Percentiles rank a stretch among this genome's conserved stretches.
Conservation (phyloP, 1,140 invertebrate species). For the Aleiodes sp. region DNA sequence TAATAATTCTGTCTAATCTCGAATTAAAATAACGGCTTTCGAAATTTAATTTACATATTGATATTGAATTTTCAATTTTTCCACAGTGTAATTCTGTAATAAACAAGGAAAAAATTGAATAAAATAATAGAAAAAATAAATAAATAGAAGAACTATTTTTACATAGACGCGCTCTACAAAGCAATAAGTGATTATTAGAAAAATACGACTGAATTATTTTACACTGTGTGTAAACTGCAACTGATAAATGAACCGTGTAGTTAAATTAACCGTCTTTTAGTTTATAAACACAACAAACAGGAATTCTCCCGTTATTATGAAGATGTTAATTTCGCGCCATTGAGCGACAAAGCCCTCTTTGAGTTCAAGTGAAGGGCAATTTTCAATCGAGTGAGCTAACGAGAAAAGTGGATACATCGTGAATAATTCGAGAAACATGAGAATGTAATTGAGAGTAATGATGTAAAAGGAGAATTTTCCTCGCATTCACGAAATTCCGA, state of each 20-base stretch:
- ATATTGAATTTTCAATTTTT: too few relatives aligned
- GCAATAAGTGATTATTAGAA: background rate
- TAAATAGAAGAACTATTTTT: background rate
- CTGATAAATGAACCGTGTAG: conserved; percentile 44
- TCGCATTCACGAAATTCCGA: too few relatives aligned
- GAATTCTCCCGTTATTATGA: conserved; percentile 36
- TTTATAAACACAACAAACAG: conserved; percentile 44
- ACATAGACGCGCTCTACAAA: background rate
- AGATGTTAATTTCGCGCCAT: conserved; percentile 40
- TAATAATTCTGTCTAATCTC: too few relatives aligned
- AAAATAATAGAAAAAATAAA: background rate
- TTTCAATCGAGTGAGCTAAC: conserved; percentile 42
- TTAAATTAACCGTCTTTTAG: conserved; percentile 52
- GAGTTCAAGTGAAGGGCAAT: conserved; percentile 36
- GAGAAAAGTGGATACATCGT: background rate
- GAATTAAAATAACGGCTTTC: too few relatives aligned
- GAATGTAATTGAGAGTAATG: too few relatives aligned
- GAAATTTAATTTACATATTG: too few relatives aligned
- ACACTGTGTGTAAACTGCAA: background rate
- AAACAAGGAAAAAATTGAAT: too few relatives aligned
- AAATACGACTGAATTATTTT: background rate
- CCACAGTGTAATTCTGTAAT: too few relatives aligned
- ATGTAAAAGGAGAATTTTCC: too few relatives aligned
- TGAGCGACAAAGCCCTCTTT: conserved; percentile 42
- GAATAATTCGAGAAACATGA: background rate